Base-by-base conservation (phyloP, 2,888 invertebrate genomes). In the Drosophila imparisetae region DNA sequence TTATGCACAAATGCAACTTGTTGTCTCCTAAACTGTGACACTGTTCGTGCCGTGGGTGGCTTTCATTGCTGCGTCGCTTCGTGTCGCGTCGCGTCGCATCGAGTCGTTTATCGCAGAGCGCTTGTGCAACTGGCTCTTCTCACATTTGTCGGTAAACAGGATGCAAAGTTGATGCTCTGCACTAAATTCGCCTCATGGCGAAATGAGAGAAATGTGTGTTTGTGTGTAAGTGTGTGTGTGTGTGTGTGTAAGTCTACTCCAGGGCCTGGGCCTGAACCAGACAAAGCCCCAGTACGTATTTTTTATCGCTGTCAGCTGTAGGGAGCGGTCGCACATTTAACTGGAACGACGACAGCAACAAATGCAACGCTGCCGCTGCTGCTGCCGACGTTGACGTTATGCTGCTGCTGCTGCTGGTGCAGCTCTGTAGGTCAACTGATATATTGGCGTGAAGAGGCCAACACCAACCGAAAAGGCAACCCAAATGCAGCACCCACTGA, bases 341-440 rank as follows among this genome's bases (percentile, higher is more conserved):
- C 67, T 78, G 78, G 78, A 75, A 72, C 78, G 75, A 64, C 67
- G 71, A 64, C 65, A 52, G 62, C 78, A 65, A 42, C 57, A 38
- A 77, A 57, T 73, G 74, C 63, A 64, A 58, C 38, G 50, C n/a
- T 36, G 59, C 27, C 42, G 62, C 29, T 55, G 50, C 27, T 38
- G 62, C 29, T 52, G 59, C 27, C 55, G 18, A 34, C 52, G 59
- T 57, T 45, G 49, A 30, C 30, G 69, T n/a, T 38, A 34, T 21
- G 32, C 18, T 54, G 36, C 18, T 10, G 34, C 50, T 52, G 75
- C 70, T 52, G 57, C 52, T 55, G n/a, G n/a, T n/a, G 57, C 32
- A 53, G 69, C 76, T 84, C 84, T 86, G 79, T 86, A 86, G 85
- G 85, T 86, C 85, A 85, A 81, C 80, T 83, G 85, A 86, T 84